A percentile compares a stretch with the other conserved stretches of the same genome.
Evolutionary conservation across 1,140 invertebrate genomes (phyloP).

Genomic region (Drosophila subpulchrella): DNA sequence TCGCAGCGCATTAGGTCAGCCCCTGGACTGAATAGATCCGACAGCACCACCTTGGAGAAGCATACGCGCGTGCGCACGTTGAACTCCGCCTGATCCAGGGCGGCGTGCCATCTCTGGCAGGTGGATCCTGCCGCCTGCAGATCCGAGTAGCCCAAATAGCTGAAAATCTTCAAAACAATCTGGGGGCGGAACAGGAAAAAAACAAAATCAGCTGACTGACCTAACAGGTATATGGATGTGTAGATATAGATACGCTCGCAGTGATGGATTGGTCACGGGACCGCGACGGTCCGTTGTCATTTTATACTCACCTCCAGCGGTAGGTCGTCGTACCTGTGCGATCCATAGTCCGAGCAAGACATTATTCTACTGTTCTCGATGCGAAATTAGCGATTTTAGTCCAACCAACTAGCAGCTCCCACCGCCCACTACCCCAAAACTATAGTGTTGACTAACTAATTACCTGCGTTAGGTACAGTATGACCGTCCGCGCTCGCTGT

Average conservation of each 20-base stretch:
- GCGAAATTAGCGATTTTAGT: conserved; percentile 17
- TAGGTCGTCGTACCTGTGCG: conserved; percentile 69
- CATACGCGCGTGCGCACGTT: conserved; percentile 85
- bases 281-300: not conserved
- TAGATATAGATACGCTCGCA: conserved; percentile 15
- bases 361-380: conserved; percentile 31
- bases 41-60: conserved; percentile 85
- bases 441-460: conserved; percentile 21
- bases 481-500: not conserved
- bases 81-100: conserved; percentile 86
- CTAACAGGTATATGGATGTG: conserved; percentile 30
- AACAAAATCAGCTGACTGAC: conserved; percentile 67
- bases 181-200: conserved; percentile 71
- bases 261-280: conserved; percentile 50
- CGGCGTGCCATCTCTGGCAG: conserved; percentile 87
- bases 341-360: conserved; percentile 48
- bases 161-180: conserved; percentile 88
- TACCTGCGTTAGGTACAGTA: conserved; percentile 9
- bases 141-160: conserved; percentile 87
- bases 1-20: conserved; percentile 85
- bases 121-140: conserved; percentile 86
- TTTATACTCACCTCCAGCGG: conserved; percentile 73
- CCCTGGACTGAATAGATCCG: conserved; percentile 85
- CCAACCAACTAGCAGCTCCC: conserved; percentile 24
- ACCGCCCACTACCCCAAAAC: conserved; percentile 25